Evolutionary conservation across 1,140 invertebrate genomes (phyloP).

Genomic region (Streblospio benedicti): DNA sequence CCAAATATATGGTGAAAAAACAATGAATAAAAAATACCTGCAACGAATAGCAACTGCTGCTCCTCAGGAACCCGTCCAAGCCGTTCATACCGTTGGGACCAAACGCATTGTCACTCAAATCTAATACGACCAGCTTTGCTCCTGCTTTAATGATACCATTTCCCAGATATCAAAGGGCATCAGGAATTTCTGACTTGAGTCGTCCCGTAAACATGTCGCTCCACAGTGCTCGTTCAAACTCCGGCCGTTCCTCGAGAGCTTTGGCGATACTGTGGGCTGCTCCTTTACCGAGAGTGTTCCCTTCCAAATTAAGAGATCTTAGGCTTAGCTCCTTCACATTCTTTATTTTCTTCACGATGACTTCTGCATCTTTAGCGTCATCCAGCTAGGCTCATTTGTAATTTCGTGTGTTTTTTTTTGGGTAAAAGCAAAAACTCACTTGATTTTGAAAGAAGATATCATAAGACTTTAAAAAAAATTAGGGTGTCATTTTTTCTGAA

Average conservation of each 20-base stretch:
- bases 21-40: too few relatives aligned
- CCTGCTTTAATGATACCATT: conserved; percentile 69
- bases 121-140: conserved; percentile 72
- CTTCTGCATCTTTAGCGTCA: too few relatives aligned
- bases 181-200: conserved; percentile 88
- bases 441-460: too few relatives aligned
- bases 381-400: too few relatives aligned
- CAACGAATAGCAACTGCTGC: conserved; percentile 69
- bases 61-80: conserved; percentile 73
- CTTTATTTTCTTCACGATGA: too few relatives aligned
- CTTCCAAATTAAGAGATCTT: conserved; percentile 67
- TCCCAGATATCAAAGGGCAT: conserved; percentile 71
- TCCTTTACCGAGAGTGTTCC: conserved; percentile 83
- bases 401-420: too few relatives aligned
- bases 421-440: too few relatives aligned
- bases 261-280: conserved; percentile 76
- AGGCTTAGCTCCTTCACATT: too few relatives aligned
- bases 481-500: too few relatives aligned
- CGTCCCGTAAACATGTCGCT: conserved; percentile 86
- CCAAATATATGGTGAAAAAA: not conserved
- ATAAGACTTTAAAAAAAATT: too few relatives aligned
- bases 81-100: conserved; percentile 89
- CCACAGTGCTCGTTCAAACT: conserved; percentile 75
- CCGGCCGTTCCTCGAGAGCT: conserved; percentile 63
- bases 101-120: conserved; percentile 96